Base-by-base conservation (phyloP, 2,888 invertebrate species). In the Kryphioiulus occultus region DNA sequence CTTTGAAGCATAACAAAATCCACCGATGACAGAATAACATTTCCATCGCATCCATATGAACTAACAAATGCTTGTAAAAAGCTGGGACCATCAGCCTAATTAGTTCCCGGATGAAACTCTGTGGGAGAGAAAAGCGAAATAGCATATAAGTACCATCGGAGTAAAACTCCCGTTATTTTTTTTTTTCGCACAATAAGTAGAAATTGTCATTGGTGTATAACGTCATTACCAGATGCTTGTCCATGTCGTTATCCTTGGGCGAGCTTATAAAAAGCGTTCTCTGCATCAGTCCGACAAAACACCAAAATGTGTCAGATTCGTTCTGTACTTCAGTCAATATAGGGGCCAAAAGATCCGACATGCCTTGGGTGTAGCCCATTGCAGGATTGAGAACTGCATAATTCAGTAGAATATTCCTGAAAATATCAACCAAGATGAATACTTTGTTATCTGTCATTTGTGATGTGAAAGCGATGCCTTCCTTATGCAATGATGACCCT, bases 271-370 rank as follows among this genome's bases (percentile, higher is more conserved):
- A 98, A 90, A 98, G 96, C 0, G 98, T 97, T 93, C 95, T 95
- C 89, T 99, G 95, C 98, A 99, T 99, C 90, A 99, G 97, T 10
- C 98, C 98, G 59, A 97, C 98, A 92, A 99, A 99, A 92, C 98
- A 98, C 99, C 99, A 99, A 93, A 99, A 99, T 0, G 98, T 95
- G 91, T 99, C 98, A 2, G 97, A 97, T 92, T 99, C 99, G 91
- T 97, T 96, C 89, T 96, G 95, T 93, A 98, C 94, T 85, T 99
- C 94, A 91, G 96, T 94, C 87, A 99, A 93, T 90, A 99, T 95
- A 0, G 99, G 99, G 9, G 99, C 97, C 88, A 99, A 92, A 86
- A 99, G 94, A 92, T 99, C 99, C 90, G 98, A 98, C 99, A 99
- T 99, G 35, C 99, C 99, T 92, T 98, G 97, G 0, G 96, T 95